Base-by-base conservation (phyloP, 1,140 invertebrate genomes). In the Formica exsecta region DNA sequence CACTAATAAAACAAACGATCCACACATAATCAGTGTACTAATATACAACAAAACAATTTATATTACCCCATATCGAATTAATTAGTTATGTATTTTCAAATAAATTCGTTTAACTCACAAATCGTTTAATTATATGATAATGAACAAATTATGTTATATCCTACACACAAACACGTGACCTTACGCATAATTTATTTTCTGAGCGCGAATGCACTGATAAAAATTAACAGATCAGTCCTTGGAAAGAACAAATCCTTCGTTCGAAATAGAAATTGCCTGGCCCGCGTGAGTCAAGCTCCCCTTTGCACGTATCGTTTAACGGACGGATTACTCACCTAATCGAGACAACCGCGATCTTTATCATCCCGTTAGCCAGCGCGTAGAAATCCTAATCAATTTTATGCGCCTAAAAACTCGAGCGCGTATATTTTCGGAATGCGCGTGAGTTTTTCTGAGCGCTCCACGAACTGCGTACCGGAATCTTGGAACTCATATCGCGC, bases 281-380 rank as follows among this genome's bases (percentile, higher is more conserved):
- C n/a, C 51, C 57, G 59, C 8, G 36, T 81, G 85, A 86, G 41
- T 81, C 85, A 81, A 51, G 54, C 48, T 86, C 85, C 85, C 76
- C 85, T 65, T 74, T 61, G 48, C 73, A 41, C 61, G 44, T 9
- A 44, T 62, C 73, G 11, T 85, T 85, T 76, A 75, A 77, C 73
- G 7, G n/a, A 13, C 73, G 65, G 66, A 81, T 86, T 86, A 86
- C 76, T 86, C 85, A 86, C 16, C 85, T 81, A 86, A 86, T 86
- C 57, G 71, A 16, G 54, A 62, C 57, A 64, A 84, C 16, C 41
- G 59, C 25, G 70, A 75, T 41, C 80, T 57, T 85, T 65, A 85
- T 85, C 32, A 36, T 57, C 41, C 16, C 59, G 44, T 2, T 48
- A 13, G 13, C n/a, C n/a, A 62, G 8, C n/a, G 65, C 9, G 11